Evolutionary conservation across 2,888 invertebrate species (phyloP).

Genomic region (Eremobia ochroleuca): DNA sequence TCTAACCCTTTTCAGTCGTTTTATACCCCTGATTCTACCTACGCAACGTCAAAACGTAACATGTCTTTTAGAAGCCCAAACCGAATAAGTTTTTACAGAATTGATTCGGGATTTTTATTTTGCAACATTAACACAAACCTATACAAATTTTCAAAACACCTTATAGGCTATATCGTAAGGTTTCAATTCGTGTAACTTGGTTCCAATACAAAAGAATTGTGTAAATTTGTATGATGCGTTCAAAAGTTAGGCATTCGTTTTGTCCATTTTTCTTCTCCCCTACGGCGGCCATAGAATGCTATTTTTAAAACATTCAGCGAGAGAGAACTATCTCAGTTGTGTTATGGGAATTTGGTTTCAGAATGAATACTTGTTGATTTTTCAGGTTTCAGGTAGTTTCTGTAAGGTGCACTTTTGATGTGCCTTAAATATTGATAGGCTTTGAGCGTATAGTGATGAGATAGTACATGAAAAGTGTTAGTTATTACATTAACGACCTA

Average conservation of each 20-base stretch:
- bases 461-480: not conserved
- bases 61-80: constrained; percentile 66
- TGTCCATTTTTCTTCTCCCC: constrained; percentile 72
- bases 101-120: constrained; percentile 65
- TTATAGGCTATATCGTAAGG: constrained; percentile 31
- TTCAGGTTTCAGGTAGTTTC: constrained; percentile 33
- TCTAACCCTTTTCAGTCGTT: constrained; percentile 81
- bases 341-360: constrained; percentile 61
- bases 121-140: constrained; percentile 55
- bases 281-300: constrained; percentile 65
- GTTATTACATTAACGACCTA: not conserved
- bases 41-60: constrained; percentile 72
- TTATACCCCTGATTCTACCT: constrained; percentile 79
- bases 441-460: not conserved
- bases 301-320: constrained; percentile 66
- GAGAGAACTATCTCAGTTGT: constrained; percentile 61
- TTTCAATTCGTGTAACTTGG: constrained; percentile 22
- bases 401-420: not conserved
- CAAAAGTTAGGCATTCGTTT: constrained; percentile 75
- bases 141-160: constrained; percentile 18
- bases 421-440: not conserved
- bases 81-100: constrained; percentile 67
- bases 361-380: constrained; percentile 66
- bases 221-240: constrained; percentile 67
- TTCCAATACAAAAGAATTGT: constrained; percentile 20